Evolutionary conservation across 1,140 invertebrate genomes (phyloP), one percentile per base, ranked within the genome.

Genomic region (Eurytemora carolleeae): DNA sequence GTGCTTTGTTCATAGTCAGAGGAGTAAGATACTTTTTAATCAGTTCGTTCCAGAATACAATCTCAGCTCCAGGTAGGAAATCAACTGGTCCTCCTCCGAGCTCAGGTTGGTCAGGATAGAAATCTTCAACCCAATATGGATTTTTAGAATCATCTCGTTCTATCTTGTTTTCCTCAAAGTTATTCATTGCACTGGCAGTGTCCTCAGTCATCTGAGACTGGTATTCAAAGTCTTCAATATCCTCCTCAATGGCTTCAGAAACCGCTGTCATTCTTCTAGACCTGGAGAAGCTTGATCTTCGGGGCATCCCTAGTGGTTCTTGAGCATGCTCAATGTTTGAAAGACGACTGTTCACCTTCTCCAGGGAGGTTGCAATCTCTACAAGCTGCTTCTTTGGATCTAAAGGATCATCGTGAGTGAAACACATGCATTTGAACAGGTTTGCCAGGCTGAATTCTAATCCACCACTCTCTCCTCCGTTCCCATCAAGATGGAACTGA

Each of bases 391-490:
- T 68, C 87, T 83, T 68, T 90, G 86, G 67, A n/a, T 89, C 84
- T 0, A 83, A 82, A 2, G 84, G 79, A 71, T 87, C 87, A 1
- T 84, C 84, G 68, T 92, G 84, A 1, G 87, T 90, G 66, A 87
- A 93, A 24, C 88, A 79, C 75, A 92, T 82, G 69, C 86, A 86
- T 68, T 86, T 87, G 71, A 92, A 92, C 0, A 93, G 75, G 1
- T 87, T 87, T 53, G 87, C 87, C 21, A 92, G 76, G 0, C 85
- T 88, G 67, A 92, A 82, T 69, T 90, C 86, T 24, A 94, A 83
- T 3, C 87, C 88, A 1, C 89, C 89, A 73, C 92, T 85, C 67
- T 91, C 86, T 7, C 31, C 31, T 31, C 80, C 80, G 3, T 67
- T 66, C 66, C 82, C 84, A 16, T 76, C 77, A 0, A 83, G 83